These are phyloP conservation scores for Brachyptera risi DNA, from an alignment of 2,888 invertebrate species.

Conservation along the genomic window DNA sequence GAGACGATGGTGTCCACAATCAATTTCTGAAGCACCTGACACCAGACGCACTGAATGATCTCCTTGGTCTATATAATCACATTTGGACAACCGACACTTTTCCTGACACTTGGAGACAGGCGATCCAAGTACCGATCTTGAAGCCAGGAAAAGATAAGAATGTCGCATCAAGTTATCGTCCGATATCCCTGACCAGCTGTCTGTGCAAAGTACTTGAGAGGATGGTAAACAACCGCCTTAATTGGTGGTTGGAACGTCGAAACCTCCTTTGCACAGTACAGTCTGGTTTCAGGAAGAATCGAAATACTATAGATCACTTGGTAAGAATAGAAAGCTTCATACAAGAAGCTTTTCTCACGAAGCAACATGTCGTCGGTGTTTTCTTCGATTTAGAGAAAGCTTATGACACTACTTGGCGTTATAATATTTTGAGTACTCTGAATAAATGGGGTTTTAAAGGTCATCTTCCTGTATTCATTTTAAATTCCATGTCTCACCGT, in stretches of 20 bases:
- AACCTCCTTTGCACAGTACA: constrained; percentile 26
- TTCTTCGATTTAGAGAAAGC: too few relatives aligned
- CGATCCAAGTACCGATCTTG: constrained; percentile 7
- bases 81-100: neutral
- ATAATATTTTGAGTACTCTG: constrained; percentile 27
- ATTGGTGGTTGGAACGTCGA: constrained; percentile 32
- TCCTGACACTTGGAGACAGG: constrained; percentile 14
- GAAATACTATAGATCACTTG: constrained; percentile 13
- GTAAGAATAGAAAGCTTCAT: constrained; percentile 31
- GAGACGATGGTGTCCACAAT: constrained; percentile 10
- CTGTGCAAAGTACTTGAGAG: constrained; percentile 36
- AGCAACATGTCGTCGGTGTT: too few relatives aligned
- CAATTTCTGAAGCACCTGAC: neutral
- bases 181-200: too few relatives aligned
- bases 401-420: constrained; percentile 32
- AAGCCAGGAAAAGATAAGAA: constrained; percentile 9
- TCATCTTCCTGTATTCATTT: constrained; percentile 31
- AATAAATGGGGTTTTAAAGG: constrained; percentile 25
- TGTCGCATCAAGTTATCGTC: constrained; percentile 30
- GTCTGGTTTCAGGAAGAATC: too few relatives aligned
- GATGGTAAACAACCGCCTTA: constrained; percentile 34
- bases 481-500: constrained; percentile 18
- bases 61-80: constrained; percentile 7
- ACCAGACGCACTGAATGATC: neutral
- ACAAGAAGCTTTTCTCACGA: constrained; percentile 32